Evolutionary conservation across 2,797 vertebrate species (phyloP).

Genomic region (Karalla daura): DNA sequence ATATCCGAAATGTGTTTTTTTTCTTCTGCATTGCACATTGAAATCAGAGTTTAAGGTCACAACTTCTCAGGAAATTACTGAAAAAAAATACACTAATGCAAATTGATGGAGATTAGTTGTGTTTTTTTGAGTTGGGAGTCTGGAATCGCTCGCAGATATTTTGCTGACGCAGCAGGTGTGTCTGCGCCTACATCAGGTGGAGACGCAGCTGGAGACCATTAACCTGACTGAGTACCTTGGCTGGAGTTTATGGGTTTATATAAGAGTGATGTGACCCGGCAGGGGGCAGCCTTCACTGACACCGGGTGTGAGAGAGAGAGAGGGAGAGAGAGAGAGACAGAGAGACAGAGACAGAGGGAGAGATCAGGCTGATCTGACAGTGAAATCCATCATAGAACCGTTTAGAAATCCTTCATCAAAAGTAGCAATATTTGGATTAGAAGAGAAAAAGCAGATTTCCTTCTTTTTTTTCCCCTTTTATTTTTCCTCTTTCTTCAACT

Average conservation of each 20-base stretch:
- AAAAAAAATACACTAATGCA: background rate
- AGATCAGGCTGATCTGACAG: slow-evolving; percentile 1
- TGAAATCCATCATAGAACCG: slow-evolving; percentile 2
- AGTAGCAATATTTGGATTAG: slow-evolving; percentile 19
- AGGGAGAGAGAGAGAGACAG: background rate
- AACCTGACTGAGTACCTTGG: background rate
- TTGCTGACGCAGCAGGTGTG: background rate
- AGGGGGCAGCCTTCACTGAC: slow-evolving; percentile 40
- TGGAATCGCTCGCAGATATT: background rate
- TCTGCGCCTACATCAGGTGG: background rate
- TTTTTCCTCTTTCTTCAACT: background rate
- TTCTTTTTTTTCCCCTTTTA: background rate
- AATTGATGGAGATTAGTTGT: background rate
- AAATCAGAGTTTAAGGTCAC: too few relatives aligned
- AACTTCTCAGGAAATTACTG: too few relatives aligned
- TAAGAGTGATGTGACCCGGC: slow-evolving; percentile 19
- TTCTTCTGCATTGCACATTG: too few relatives aligned
- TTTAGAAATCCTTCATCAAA: slow-evolving; percentile 26
- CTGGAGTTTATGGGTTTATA: background rate
- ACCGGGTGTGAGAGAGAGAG: background rate
- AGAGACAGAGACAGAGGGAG: background rate
- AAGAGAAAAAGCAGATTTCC: slow-evolving; percentile 16
- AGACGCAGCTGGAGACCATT: background rate
- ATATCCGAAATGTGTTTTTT: too few relatives aligned
- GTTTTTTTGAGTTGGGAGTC: background rate